Conservation (phyloP, 2,113 vertebrate genomes). For the Zosterops borbonicus region DNA sequence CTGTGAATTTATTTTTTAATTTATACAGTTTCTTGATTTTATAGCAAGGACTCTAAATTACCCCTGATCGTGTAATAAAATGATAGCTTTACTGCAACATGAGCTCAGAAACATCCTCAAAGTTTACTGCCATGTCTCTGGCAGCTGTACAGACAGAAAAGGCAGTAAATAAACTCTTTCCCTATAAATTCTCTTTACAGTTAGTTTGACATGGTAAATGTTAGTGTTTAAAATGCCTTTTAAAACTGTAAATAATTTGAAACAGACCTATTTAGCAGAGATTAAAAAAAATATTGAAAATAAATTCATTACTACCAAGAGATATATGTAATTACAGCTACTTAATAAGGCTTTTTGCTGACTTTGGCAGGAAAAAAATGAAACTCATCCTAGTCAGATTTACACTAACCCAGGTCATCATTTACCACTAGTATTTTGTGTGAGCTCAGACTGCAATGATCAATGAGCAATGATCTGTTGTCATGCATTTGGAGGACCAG, state of each 20-base stretch:
- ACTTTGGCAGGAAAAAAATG: not conserved
- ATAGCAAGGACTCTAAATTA: conserved; percentile 27
- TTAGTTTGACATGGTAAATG: not conserved
- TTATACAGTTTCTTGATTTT: conserved; percentile 1
- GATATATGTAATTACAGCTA: not conserved
- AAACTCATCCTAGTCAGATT: not conserved
- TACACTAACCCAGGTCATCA: not conserved
- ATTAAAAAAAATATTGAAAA: not conserved
- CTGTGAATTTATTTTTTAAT: conserved; percentile 9
- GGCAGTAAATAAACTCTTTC: conserved; percentile 28
- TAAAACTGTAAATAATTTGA: conserved; percentile 33
- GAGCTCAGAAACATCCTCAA: not conserved
- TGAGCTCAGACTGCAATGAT: not conserved
- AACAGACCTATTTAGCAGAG: conserved; percentile 15
- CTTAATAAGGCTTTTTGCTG: not conserved
- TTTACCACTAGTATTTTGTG: not conserved
- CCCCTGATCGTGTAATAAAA: not conserved
- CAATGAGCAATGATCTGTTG: not conserved
- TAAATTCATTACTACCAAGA: not conserved
- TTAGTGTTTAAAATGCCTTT: conserved; percentile 14
- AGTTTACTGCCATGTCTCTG: conserved; percentile 43
- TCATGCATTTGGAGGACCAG: not conserved
- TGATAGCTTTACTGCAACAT: conserved; percentile 1
- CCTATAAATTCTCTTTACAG: conserved; percentile 39
- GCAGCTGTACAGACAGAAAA: conserved; percentile 18